phyloP scores from a whole-genome alignment of 2,113 vertebrate genomes.

The Azemiops feae region DNA sequence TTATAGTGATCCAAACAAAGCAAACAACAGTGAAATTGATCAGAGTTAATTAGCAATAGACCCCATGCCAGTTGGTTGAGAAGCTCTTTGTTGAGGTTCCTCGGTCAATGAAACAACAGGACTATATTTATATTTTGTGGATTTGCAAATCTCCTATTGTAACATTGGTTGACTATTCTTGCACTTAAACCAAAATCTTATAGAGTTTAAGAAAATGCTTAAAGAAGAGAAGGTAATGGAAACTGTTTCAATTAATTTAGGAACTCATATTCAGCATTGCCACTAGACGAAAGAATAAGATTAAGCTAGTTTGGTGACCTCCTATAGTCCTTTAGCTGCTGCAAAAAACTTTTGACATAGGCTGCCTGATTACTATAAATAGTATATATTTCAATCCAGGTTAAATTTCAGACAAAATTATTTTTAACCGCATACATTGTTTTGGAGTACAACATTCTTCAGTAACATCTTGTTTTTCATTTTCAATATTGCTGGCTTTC shows the following conservation, averaged over 20 bases:
- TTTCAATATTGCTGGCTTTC: slow-evolving; percentile 48
- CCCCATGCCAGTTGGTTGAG: background rate
- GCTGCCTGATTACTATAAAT: slow-evolving; percentile 70
- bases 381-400: slow-evolving; percentile 64
- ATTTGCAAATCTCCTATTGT: background rate
- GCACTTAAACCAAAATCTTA: background rate
- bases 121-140: background rate
- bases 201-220: background rate
- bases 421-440: slow-evolving; percentile 73
- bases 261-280: background rate
- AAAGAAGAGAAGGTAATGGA: background rate
- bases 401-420: slow-evolving; percentile 68
- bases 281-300: background rate
- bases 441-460: slow-evolving; percentile 76
- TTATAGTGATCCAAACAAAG: background rate
- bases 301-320: slow-evolving; percentile 45
- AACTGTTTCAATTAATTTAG: background rate
- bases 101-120: background rate
- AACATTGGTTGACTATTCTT: background rate
- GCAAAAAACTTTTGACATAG: slow-evolving; percentile 67
- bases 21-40: background rate
- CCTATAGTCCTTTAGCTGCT: slow-evolving; percentile 72
- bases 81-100: background rate
- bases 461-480: slow-evolving; percentile 69
- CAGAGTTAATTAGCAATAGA: background rate